phyloP scores from a whole-genome alignment of 2,113 vertebrate genomes.

The Serilophus lunatus region DNA sequence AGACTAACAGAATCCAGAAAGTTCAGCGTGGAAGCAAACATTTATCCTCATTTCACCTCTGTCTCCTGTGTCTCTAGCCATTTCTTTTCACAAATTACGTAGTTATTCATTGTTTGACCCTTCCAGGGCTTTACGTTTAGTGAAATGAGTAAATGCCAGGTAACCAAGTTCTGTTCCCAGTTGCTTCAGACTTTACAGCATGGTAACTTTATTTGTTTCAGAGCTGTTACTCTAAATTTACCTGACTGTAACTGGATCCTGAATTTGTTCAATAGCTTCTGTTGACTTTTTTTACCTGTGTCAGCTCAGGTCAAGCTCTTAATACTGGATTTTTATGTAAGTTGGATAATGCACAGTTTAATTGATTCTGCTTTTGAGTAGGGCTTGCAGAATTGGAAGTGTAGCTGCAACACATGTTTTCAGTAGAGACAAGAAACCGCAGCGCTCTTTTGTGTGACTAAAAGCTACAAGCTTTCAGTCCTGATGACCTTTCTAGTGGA shows the following conservation, averaged over 20 bases:
- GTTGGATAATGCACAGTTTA: background rate
- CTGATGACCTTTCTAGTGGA: slow-evolving; percentile 50
- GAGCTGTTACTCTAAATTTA: background rate
- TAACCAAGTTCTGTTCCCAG: background rate
- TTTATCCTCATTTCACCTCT: slow-evolving; percentile 59
- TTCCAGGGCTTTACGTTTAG: slow-evolving; percentile 32
- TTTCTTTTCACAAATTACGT: background rate
- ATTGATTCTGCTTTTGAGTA: background rate
- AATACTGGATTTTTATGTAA: slow-evolving; percentile 8
- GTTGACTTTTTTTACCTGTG: background rate
- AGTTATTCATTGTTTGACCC: slow-evolving; percentile 27
- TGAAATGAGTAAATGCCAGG: slow-evolving; percentile 16
- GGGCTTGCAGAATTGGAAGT: slow-evolving; percentile 30
- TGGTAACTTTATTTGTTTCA: background rate
- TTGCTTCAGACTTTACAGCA: background rate
- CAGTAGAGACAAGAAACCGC: slow-evolving; percentile 30
- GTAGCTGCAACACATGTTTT: slow-evolving; percentile 31
- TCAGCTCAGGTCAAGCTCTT: background rate
- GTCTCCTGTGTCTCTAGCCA: background rate
- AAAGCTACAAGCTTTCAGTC: slow-evolving; percentile 52
- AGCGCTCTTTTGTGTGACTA: slow-evolving; percentile 36
- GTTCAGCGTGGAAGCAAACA: background rate
- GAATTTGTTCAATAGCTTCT: background rate
- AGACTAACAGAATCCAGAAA: slow-evolving; percentile 24
- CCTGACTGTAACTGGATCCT: background rate